A percentile compares a stretch with the other conserved stretches of the same genome.
Evolutionary conservation across 2,888 invertebrate species (phyloP).

Genomic region (Ormyrus labotus): DNA sequence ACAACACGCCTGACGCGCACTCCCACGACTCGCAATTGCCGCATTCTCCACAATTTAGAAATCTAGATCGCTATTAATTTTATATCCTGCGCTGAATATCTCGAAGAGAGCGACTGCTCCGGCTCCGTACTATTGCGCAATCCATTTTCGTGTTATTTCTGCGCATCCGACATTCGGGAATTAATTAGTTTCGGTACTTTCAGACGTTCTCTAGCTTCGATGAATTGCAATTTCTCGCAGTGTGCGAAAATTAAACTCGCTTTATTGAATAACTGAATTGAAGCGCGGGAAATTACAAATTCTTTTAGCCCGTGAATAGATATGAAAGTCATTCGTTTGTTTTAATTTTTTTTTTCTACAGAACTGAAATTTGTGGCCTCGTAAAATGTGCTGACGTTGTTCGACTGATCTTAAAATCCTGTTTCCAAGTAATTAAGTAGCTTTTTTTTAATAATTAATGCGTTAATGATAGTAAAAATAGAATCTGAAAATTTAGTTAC

Average conservation of each 20-base stretch:
- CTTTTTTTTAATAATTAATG: conserved; percentile 43
- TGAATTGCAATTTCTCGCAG: conserved; percentile 45
- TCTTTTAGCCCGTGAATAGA: conserved; percentile 30
- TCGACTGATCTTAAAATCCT: conserved; percentile 39
- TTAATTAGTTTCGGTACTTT: conserved; percentile 52
- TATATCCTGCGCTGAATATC: conserved; percentile 66
- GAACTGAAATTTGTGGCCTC: conserved; percentile 45
- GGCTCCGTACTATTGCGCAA: conserved; percentile 57
- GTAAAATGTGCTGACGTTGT: conserved; percentile 39
- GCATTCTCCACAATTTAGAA: conserved; percentile 74
- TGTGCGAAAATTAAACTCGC: conserved; percentile 11
- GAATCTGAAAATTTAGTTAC: conserved; percentile 33
- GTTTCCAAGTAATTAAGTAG: conserved; percentile 31
- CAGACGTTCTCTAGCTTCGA: conserved; percentile 45
- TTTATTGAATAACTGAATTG: conserved; percentile 42
- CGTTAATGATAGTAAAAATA: conserved; percentile 35
- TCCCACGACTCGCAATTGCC: conserved; percentile 73
- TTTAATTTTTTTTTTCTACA: conserved; percentile 23
- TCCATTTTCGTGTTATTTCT: conserved; percentile 55
- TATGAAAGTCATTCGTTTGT: conserved; percentile 24
- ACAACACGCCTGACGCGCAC: conserved; percentile 59
- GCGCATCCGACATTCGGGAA: conserved; percentile 35
- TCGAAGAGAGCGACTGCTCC: conserved; percentile 42
- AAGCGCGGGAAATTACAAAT: conserved; percentile 17
- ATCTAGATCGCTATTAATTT: conserved; percentile 76